Evolutionary conservation across 2,113 vertebrate genomes (phyloP).

Genomic region (Cephalopholis sonnerati): DNA sequence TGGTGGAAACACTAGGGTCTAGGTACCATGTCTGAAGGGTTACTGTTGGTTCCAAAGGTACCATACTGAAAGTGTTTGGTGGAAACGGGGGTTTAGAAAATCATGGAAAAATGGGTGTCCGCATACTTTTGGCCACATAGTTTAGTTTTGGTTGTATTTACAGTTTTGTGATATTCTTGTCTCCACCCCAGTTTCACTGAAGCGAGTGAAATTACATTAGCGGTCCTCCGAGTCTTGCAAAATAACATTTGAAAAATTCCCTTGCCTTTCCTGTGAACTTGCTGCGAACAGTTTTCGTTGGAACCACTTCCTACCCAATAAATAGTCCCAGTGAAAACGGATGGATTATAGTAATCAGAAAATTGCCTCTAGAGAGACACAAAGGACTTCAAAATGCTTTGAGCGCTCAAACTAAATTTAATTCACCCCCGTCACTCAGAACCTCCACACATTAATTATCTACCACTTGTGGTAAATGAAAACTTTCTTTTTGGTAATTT

Average conservation of each 20-base stretch:
- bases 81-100: too few relatives aligned
- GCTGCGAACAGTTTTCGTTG: conserved; percentile 32
- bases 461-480: not conserved
- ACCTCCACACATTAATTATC: not conserved
- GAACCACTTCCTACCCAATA: conserved; percentile 8
- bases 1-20: too few relatives aligned
- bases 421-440: not conserved
- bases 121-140: not conserved
- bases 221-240: not conserved
- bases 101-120: not conserved
- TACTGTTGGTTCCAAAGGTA: too few relatives aligned
- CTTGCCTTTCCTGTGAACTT: conserved; percentile 27
- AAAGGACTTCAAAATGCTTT: conserved; percentile 14
- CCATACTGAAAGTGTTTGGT: too few relatives aligned
- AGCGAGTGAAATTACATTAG: not conserved
- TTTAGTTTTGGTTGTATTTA: conserved; percentile 27
- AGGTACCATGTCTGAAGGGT: too few relatives aligned
- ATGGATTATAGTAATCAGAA: conserved; percentile 7
- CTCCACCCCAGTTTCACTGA: not conserved
- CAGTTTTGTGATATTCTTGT: not conserved
- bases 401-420: not conserved
- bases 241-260: conserved; percentile 15
- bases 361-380: conserved; percentile 13
- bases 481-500: not conserved
- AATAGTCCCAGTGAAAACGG: conserved; percentile 23